Conservation (phyloP, 2,888 invertebrate genomes). For the Acanthosepion esculentum region DNA sequence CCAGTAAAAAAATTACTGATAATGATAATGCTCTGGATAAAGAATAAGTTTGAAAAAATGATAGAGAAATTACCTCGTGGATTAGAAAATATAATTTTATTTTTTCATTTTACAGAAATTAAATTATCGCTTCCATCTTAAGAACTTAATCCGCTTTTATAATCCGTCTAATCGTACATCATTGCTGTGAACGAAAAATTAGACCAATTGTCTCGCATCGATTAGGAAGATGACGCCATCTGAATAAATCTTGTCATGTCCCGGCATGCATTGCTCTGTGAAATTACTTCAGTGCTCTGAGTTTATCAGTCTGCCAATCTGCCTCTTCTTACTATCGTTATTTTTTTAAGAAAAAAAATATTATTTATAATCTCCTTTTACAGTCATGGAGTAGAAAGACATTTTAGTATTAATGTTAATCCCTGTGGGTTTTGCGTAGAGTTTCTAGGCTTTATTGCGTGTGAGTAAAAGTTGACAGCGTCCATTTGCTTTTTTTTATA, state of each 20-base stretch:
- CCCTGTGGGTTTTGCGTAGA: no score
- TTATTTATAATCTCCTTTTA: no score
- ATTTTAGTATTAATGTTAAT: no score
- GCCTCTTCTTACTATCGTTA: background rate
- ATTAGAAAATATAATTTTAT: background rate
- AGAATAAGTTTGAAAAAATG: background rate
- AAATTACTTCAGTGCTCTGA: background rate
- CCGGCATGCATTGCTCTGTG: background rate
- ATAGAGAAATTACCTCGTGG: background rate
- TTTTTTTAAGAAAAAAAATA: background rate
- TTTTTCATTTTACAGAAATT: background rate
- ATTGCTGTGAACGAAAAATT: background rate
- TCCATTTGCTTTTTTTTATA: no score
- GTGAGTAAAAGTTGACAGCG: no score
- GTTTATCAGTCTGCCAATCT: background rate
- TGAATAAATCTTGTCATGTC: background rate
- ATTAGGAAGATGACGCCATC: background rate
- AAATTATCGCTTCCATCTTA: background rate
- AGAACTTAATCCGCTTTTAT: background rate
- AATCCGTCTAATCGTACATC: background rate
- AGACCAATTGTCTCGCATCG: background rate
- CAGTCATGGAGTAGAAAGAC: no score
- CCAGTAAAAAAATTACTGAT: no score
- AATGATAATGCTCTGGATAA: no score
- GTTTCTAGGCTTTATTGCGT: no score